phyloP scores from a whole-genome alignment of 1,140 invertebrate genomes.

The Drosophila micromelanica region DNA sequence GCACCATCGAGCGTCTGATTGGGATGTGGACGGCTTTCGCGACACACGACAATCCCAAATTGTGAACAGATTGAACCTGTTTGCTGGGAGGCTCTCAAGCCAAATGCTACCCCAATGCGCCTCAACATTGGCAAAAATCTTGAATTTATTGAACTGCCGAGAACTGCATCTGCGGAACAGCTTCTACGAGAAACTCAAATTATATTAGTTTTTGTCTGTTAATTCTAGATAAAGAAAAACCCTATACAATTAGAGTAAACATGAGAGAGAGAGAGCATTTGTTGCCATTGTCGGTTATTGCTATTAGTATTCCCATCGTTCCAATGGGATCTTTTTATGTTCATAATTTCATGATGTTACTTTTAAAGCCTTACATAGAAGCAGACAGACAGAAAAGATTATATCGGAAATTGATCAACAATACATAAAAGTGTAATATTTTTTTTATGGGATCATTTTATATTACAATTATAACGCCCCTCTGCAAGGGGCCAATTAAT shows the following conservation, averaged over 20 bases:
- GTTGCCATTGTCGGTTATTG: too few species aligned
- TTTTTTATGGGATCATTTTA: too few species aligned
- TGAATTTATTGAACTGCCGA: conserved; percentile 70
- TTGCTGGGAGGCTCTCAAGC: conserved; percentile 54
- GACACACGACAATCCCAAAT: conserved; percentile 71
- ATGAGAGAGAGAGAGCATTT: too few species aligned
- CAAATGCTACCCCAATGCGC: conserved; percentile 54
- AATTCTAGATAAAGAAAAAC: neutral
- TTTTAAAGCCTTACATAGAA: too few species aligned
- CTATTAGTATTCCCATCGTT: too few species aligned
- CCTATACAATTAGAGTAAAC: too few species aligned
- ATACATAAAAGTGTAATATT: too few species aligned
- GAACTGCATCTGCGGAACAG: conserved; percentile 83
- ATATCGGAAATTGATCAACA: too few species aligned
- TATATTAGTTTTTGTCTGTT: conserved; percentile 17
- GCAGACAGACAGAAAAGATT: neutral
- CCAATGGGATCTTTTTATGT: too few species aligned
- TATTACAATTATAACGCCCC: too few species aligned
- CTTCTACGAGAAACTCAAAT: conserved; percentile 57
- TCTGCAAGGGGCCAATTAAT: too few species aligned
- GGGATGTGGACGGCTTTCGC: conserved; percentile 84
- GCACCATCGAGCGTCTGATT: conserved; percentile 72
- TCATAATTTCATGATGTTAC: too few species aligned
- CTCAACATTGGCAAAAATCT: conserved; percentile 81
- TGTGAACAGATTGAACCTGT: conserved; percentile 36